phyloP scores from a whole-genome alignment of 2,888 invertebrate species.

The Erebia ligea region DNA sequence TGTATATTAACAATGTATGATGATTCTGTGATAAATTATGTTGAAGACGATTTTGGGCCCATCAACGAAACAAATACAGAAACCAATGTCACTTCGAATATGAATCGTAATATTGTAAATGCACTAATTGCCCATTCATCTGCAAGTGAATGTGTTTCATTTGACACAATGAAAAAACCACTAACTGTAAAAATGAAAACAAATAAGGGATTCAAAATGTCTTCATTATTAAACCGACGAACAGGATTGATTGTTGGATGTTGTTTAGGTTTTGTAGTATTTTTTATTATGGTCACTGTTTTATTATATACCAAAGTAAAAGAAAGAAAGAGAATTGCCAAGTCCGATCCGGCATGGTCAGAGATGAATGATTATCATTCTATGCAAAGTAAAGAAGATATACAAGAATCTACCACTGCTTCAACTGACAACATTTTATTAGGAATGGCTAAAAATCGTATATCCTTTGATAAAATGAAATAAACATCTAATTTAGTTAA shows the following conservation, averaged over 20 bases:
- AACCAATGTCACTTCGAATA: constrained; percentile 58
- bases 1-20: constrained; percentile 70
- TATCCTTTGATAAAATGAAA: constrained; percentile 61
- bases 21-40: constrained; percentile 55
- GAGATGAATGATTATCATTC: constrained; percentile 80
- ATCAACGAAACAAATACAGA: constrained; percentile 57
- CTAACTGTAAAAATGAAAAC: constrained; percentile 56
- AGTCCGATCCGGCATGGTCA: constrained; percentile 74
- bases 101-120: constrained; percentile 66
- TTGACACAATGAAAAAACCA: constrained; percentile 69
- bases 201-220: constrained; percentile 62
- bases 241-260: constrained; percentile 78
- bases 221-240: constrained; percentile 67
- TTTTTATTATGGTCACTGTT: constrained; percentile 76
- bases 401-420: constrained; percentile 72
- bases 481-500: constrained; percentile 23
- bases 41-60: constrained; percentile 52
- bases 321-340: constrained; percentile 76
- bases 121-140: constrained; percentile 68
- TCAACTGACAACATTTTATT: constrained; percentile 79
- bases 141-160: constrained; percentile 74
- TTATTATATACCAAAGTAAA: constrained; percentile 76
- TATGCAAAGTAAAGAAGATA: constrained; percentile 76
- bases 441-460: constrained; percentile 73
- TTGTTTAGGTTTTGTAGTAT: constrained; percentile 72